Percentiles rank a stretch among this genome's conserved stretches.
Conservation (phyloP, 1,140 invertebrate genomes). For the Drosophila sechellia region DNA sequence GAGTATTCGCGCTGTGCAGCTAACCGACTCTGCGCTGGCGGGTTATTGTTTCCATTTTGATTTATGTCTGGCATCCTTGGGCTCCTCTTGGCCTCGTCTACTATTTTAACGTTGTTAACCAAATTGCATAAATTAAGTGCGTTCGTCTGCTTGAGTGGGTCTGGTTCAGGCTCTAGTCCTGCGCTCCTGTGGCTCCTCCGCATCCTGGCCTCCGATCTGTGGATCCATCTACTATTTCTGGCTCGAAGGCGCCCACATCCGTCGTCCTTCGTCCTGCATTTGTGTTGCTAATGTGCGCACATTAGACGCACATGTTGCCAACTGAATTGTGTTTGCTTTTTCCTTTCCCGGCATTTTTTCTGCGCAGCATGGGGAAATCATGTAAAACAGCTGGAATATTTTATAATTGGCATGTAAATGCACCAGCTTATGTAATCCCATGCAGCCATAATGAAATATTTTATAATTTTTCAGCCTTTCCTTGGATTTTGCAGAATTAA, state of each 20-base stretch:
- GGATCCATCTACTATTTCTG: conserved; percentile 8
- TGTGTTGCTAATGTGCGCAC: conserved; percentile 80
- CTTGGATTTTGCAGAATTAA: conserved; percentile 11
- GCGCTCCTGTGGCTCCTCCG: conserved; percentile 25
- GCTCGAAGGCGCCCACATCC: conserved; percentile 17
- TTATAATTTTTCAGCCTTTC: background rate
- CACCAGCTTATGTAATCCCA: conserved; percentile 26
- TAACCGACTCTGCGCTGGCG: conserved; percentile 34
- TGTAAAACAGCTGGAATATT: conserved; percentile 41
- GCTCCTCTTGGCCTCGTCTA: conserved; percentile 57
- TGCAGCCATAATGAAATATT: conserved; percentile 24
- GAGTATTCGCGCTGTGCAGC: conserved; percentile 18
- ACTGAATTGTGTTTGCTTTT: conserved; percentile 32
- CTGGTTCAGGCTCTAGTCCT: conserved; percentile 45
- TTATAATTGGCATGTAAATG: conserved; percentile 71
- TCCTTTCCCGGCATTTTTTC: conserved; percentile 6
- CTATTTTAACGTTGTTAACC: conserved; percentile 83
- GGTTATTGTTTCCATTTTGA: conserved; percentile 83
- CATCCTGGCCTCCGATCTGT: conserved; percentile 5
- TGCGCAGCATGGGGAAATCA: conserved; percentile 18
- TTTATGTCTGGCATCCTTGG: conserved; percentile 72
- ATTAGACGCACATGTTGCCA: conserved; percentile 76
- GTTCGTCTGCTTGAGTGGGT: conserved; percentile 79
- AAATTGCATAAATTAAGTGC: conserved; percentile 83
- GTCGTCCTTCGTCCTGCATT: conserved; percentile 56